Percentiles rank a stretch among this genome's conserved stretches.
Conservation (phyloP, 2,113 vertebrate species). For the Clupea harengus region DNA sequence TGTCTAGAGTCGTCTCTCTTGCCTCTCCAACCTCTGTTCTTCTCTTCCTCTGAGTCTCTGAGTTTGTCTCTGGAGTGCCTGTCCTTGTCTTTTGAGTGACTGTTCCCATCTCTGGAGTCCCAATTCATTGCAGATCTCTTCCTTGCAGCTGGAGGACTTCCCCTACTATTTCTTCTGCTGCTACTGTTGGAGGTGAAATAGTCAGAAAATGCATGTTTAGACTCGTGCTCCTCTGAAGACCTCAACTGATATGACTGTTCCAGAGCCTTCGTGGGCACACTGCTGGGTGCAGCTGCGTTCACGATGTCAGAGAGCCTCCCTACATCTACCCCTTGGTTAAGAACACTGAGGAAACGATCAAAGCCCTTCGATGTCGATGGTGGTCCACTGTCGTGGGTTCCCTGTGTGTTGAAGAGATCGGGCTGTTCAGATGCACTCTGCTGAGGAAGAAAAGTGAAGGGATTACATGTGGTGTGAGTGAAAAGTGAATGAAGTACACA, state of each 20-base stretch:
- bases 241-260: background rate
- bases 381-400: background rate
- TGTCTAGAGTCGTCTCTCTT: background rate
- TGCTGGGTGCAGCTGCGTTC: background rate
- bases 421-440: background rate
- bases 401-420: background rate
- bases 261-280: background rate
- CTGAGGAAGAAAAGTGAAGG: background rate
- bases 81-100: too few species aligned
- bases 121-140: too few species aligned
- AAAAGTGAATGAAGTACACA: too few species aligned
- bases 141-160: too few species aligned
- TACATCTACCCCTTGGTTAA: slow-evolving; percentile 54
- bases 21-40: background rate
- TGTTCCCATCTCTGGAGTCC: too few species aligned
- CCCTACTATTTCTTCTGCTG: too few species aligned
- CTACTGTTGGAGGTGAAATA: too few species aligned
- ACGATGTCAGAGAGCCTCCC: background rate
- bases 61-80: background rate
- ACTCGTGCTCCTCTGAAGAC: too few species aligned
- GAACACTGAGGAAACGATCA: slow-evolving; percentile 53
- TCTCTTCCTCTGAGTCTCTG: background rate
- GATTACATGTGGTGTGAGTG: too few species aligned
- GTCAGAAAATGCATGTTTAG: too few species aligned
- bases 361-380: slow-evolving; percentile 47